Evolutionary conservation across 2,113 vertebrate genomes (phyloP).

Genomic region (Thamnophis sirtalis): DNA sequence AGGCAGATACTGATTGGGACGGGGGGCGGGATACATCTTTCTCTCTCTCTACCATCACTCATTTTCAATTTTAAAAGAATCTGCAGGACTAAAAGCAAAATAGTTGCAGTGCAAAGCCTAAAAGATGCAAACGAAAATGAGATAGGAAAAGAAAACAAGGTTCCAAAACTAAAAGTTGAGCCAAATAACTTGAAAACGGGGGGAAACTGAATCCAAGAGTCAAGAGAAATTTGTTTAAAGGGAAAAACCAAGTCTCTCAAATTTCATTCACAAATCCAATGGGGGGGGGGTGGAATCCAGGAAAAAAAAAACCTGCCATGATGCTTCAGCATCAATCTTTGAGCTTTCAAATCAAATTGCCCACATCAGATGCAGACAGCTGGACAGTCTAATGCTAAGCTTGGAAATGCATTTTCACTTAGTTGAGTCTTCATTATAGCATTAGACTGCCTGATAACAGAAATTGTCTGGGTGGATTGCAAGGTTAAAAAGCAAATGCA

Average conservation of each 20-base stretch:
- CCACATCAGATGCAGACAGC: neutral
- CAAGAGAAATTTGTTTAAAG: neutral
- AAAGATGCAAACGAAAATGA: neutral
- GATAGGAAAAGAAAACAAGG: neutral
- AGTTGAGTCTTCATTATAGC: neutral
- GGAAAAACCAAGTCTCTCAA: neutral
- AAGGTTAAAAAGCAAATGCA: neutral
- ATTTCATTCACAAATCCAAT: neutral
- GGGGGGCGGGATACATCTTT: neutral
- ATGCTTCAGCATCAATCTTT: neutral
- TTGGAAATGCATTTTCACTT: neutral
- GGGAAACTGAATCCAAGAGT: neutral
- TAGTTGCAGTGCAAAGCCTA: neutral
- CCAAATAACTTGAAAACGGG: neutral
- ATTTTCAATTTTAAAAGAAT: neutral
- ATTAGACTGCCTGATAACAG: neutral
- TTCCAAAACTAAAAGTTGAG: neutral
- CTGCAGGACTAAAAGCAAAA: neutral
- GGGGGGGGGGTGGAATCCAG: neutral
- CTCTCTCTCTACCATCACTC: neutral
- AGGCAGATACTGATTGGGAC: neutral
- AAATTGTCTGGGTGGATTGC: neutral
- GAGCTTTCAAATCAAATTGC: neutral
- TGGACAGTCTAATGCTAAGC: neutral
- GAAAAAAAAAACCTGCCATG: neutral